Evolutionary conservation across 2,888 invertebrate genomes (phyloP).

Genomic region (Diplolepis rosae): DNA sequence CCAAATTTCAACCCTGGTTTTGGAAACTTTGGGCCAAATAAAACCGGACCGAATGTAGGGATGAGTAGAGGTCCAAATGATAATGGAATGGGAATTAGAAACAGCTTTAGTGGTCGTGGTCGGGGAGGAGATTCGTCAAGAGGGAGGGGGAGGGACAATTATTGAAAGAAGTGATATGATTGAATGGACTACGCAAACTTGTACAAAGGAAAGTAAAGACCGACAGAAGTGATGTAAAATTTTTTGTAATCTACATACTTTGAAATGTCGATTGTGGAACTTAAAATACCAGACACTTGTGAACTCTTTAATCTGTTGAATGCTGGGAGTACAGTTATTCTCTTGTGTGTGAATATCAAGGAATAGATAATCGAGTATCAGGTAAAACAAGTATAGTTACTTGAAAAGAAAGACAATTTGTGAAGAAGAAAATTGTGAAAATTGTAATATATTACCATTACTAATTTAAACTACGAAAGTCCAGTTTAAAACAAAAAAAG

Average conservation of each 20-base stretch:
- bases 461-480: background rate
- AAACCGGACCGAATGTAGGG: constrained; percentile 41
- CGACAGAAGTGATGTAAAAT: background rate
- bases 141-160: constrained; percentile 42
- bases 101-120: constrained; percentile 40
- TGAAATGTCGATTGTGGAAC: background rate
- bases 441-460: constrained; percentile 14
- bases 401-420: background rate
- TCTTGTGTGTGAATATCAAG: background rate
- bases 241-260: background rate
- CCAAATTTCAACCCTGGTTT: constrained; percentile 38
- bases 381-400: background rate
- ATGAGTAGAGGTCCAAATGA: constrained; percentile 39
- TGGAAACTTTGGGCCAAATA: constrained; percentile 37
- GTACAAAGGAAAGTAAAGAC: background rate
- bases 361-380: too few relatives aligned
- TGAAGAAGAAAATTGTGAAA: background rate
- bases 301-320: background rate
- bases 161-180: constrained; percentile 30
- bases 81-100: constrained; percentile 34
- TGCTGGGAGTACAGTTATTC: background rate
- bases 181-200: background rate
- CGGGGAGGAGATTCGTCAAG: constrained; percentile 37
- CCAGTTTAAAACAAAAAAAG: background rate
- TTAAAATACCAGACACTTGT: background rate